Evolutionary conservation across 1,140 invertebrate genomes (phyloP).

Genomic region (Chrysomallon squamiferum): DNA sequence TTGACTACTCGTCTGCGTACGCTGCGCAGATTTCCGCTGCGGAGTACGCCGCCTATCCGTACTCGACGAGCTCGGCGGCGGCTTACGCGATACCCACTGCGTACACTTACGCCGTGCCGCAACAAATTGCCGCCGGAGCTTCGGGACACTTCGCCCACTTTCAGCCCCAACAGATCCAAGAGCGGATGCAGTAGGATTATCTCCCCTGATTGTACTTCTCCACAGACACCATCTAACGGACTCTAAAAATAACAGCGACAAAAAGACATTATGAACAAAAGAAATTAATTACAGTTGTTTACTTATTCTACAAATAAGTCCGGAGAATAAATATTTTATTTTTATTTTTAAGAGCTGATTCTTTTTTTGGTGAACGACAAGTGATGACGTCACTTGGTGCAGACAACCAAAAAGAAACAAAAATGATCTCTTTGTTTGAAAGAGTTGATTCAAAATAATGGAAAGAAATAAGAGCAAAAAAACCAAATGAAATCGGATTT

Average conservation of each 20-base stretch:
- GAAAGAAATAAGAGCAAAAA: no score
- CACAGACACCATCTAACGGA: neutral
- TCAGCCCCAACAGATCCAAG: conserved; percentile 50
- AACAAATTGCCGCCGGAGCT: conserved; percentile 33
- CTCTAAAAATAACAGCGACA: neutral
- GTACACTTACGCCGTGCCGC: conserved; percentile 47
- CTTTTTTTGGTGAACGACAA: no score
- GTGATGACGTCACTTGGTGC: no score
- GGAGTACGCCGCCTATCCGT: conserved; percentile 31
- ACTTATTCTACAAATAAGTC: no score
- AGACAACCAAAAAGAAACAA: no score
- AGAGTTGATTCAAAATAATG: no score
- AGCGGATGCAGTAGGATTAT: conserved; percentile 38
- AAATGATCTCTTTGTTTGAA: no score
- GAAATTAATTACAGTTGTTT: no score
- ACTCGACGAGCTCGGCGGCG: conserved; percentile 27
- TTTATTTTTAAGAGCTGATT: no score
- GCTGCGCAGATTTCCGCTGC: conserved; percentile 26
- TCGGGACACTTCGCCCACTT: conserved; percentile 37
- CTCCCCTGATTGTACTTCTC: neutral
- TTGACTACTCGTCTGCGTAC: conserved; percentile 44
- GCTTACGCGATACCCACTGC: conserved; percentile 33
- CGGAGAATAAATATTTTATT: no score
- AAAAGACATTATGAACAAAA: no score
- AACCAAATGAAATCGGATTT: no score